Base-by-base conservation (phyloP, 2,797 vertebrate species). In the Anguilla obscura region DNA sequence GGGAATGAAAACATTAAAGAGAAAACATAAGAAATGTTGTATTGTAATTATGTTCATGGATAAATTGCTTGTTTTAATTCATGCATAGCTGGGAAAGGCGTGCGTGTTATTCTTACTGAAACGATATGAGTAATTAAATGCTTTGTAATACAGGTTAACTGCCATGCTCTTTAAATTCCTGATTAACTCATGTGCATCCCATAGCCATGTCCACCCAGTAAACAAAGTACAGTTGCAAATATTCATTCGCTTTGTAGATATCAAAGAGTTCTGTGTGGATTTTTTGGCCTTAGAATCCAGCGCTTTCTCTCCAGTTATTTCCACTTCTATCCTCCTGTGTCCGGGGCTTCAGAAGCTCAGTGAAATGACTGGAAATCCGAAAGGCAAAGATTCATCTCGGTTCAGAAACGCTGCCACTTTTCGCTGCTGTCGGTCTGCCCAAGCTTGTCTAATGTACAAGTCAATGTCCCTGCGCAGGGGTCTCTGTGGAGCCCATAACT, bases 371-470 rank as follows among this genome's bases (percentile, higher is more conserved):
- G 24, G 36, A 27, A 40, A 0, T 1, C 40, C 40, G 6, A 40
- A 21, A 45, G 9, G 36, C 76, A 80, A 48, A 48, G 40, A 48
- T 48, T 40, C 40, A 48, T 21, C 76, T 24, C 40, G 18, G 76
- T 45, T 24, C 12, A 33, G 36, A 48, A 24, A n/a, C 40, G 10
- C 36, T 18, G 36, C 36, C 76, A 45, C 76, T 80, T 21, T 24
- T 48, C 76, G 6, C 76, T 45, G 40, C 36, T 45, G 76, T 80
- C 40, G 5, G 76, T 21, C 21, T 8, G 40, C 36, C 21, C 76
- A 7, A 48, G 76, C 76, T 45, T 80, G 48, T 80, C 76, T 80
- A 48, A 80, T 80, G 76, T 80, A 16, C 16, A 48, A 80, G 40
- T 48, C 45, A 80, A 80, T 48, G 24, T 80, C 40, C 40, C 76